phyloP scores from a whole-genome alignment of 2,888 invertebrate genomes.

The Panzeria rudis region DNA sequence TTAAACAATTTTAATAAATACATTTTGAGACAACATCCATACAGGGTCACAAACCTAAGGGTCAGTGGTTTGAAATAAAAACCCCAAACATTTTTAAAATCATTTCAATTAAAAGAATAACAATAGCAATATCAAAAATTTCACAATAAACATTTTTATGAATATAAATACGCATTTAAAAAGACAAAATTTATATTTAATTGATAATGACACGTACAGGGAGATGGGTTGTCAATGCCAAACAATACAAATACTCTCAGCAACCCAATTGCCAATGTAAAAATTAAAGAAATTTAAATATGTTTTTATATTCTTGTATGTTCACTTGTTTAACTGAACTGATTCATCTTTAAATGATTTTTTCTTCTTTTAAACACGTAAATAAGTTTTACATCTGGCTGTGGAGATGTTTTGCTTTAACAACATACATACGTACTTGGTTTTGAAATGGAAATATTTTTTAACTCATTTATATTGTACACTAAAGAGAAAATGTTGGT shows the following conservation, averaged over 20 bases:
- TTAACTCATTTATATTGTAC: neutral
- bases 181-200: constrained; percentile 77
- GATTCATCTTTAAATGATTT: constrained; percentile 40
- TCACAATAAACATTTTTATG: constrained; percentile 72
- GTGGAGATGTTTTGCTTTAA: constrained; percentile 21
- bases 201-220: constrained; percentile 78
- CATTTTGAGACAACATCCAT: constrained; percentile 57
- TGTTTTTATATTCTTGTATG: neutral
- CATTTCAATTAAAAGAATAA: constrained; percentile 64
- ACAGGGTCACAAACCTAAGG: constrained; percentile 65
- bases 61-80: constrained; percentile 72
- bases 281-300: constrained; percentile 48
- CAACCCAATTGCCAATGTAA: constrained; percentile 70
- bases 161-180: constrained; percentile 70
- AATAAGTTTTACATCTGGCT: constrained; percentile 41
- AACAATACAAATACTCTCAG: constrained; percentile 52
- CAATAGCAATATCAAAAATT: constrained; percentile 72
- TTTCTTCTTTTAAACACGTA: constrained; percentile 14
- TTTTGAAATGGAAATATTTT: constrained; percentile 17
- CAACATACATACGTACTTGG: neutral
- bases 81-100: constrained; percentile 62
- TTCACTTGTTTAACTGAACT: constrained; percentile 42
- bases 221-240: constrained; percentile 36
- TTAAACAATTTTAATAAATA: constrained; percentile 57
- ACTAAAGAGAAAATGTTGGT: neutral